phyloP scores from a whole-genome alignment of 2,113 vertebrate genomes.

The Pholis gunnellus region DNA sequence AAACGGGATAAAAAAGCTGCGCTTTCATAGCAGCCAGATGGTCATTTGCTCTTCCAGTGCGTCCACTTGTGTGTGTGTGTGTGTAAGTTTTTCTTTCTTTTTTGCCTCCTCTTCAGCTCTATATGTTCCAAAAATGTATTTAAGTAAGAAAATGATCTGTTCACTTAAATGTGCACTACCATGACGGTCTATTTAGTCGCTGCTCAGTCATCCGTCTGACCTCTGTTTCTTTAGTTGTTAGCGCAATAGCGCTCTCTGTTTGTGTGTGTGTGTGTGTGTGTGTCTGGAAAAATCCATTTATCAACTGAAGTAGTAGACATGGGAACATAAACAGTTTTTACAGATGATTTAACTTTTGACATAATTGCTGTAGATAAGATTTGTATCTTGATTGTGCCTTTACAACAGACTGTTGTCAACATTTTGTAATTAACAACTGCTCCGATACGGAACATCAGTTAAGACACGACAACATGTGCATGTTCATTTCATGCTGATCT shows the following conservation, averaged over 20 bases:
- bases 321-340: conserved; percentile 1
- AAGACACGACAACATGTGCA: background rate
- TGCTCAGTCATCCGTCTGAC: conserved; percentile 16
- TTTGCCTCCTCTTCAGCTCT: conserved; percentile 34
- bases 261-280: background rate
- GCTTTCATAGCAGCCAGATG: conserved; percentile 67
- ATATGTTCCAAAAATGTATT: conserved; percentile 5
- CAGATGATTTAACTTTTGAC: conserved; percentile 16
- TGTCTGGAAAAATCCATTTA: conserved; percentile 9
- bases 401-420: conserved; percentile 25
- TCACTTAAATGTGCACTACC: background rate
- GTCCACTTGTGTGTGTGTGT: conserved; percentile 40
- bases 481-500: conserved; percentile 14
- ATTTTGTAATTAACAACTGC: conserved; percentile 32
- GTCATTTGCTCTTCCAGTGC: conserved; percentile 49
- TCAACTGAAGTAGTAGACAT: background rate
- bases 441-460: background rate
- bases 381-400: background rate
- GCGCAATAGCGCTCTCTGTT: no score
- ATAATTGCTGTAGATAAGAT: background rate
- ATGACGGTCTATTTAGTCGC: background rate
- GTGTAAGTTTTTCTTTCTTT: conserved; percentile 8
- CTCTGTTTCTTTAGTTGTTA: background rate
- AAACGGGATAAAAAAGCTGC: conserved; percentile 52
- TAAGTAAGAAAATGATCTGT: conserved; percentile 17